phyloP scores from a whole-genome alignment of 2,888 invertebrate species.

The Drosophila quinaria region DNA sequence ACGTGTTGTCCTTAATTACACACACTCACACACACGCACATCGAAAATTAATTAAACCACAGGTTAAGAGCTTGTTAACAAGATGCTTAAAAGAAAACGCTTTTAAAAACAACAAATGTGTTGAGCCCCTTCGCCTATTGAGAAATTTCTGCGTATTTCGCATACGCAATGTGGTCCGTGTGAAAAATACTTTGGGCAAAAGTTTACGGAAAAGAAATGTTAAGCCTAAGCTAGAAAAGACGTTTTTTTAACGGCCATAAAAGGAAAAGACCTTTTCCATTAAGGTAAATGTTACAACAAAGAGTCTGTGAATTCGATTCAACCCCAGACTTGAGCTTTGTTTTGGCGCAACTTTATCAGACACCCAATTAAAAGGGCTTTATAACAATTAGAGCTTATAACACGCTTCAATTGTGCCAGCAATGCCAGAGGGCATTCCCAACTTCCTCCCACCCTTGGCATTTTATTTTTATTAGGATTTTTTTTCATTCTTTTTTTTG shows the following conservation, averaged over 20 bases:
- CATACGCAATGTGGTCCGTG: constrained; percentile 69
- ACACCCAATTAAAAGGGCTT: constrained; percentile 79
- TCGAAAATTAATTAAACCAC: constrained; percentile 77
- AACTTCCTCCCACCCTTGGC: constrained; percentile 23
- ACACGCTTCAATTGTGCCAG: constrained; percentile 79
- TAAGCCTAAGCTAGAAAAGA: constrained; percentile 47
- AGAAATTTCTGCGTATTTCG: constrained; percentile 53
- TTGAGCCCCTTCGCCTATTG: constrained; percentile 8
- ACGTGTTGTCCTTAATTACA: constrained; percentile 18
- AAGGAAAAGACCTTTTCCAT: constrained; percentile 60
- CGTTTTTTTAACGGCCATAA: constrained; percentile 19
- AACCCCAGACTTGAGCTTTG: constrained; percentile 49
- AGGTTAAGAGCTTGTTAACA: constrained; percentile 71
- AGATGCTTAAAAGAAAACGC: constrained; percentile 66
- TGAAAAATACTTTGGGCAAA: constrained; percentile 67
- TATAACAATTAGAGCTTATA: constrained; percentile 79
- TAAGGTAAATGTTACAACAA: constrained; percentile 63
- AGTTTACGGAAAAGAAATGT: constrained; percentile 51
- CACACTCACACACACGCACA: constrained; percentile 36
- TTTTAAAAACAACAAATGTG: constrained; percentile 49
- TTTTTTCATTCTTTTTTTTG: constrained; percentile 17
- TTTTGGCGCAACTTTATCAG: constrained; percentile 74
- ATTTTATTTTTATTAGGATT: constrained; percentile 67
- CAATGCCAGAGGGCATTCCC: constrained; percentile 50
- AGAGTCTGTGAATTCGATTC: constrained; percentile 9